Evolutionary conservation across 2,797 vertebrate species (phyloP).

Genomic region (Threskiornis aethiopicus): DNA sequence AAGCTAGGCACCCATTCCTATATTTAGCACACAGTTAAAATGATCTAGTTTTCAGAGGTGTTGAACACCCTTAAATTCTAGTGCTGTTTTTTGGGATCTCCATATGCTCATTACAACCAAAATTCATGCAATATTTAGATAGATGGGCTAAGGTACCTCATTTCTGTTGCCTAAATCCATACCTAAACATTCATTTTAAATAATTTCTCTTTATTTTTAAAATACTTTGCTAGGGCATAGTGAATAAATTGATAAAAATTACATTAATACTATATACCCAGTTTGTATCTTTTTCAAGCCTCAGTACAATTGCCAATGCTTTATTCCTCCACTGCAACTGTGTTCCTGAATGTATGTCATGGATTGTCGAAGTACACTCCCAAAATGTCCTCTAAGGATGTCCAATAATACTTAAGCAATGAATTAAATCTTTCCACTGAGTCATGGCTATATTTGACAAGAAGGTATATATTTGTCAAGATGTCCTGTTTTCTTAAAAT

Average conservation of each 20-base stretch:
- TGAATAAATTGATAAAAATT: not conserved
- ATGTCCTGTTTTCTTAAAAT: not conserved
- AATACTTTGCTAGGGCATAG: not conserved
- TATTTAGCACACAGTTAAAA: not conserved
- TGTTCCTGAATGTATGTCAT: not conserved
- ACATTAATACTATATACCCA: not conserved
- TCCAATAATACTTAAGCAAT: not conserved
- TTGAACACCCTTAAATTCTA: not conserved
- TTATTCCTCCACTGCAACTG: conserved; percentile 1
- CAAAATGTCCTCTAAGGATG: not conserved
- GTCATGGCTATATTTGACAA: not conserved
- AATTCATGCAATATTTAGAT: not conserved
- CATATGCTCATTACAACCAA: not conserved
- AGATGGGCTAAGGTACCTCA: not conserved
- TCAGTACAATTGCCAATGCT: not conserved
- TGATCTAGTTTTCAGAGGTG: not conserved
- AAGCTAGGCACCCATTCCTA: not conserved
- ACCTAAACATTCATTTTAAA: not conserved
- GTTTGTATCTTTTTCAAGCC: not conserved
- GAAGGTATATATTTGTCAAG: not conserved
- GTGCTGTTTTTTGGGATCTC: not conserved
- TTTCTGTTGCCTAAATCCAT: not conserved
- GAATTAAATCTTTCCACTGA: not conserved
- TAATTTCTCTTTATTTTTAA: not conserved
- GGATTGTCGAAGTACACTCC: not conserved